Conservation (phyloP, 2,113 vertebrate species). For the Phalacrocorax carbo region DNA sequence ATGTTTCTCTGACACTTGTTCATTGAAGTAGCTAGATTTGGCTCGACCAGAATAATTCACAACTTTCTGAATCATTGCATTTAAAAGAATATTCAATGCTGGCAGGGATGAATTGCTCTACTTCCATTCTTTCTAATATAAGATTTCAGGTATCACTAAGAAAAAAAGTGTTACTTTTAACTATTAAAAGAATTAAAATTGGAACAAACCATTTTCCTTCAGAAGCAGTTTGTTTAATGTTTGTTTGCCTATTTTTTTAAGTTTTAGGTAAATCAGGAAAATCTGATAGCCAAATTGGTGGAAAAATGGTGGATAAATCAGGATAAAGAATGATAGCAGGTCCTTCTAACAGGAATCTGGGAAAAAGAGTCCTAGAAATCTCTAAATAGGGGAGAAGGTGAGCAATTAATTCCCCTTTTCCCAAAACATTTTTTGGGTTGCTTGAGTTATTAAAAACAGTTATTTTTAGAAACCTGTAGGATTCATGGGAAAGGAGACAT, state of each 20-base stretch:
- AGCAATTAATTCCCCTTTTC: conserved; percentile 54
- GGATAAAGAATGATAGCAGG: not conserved
- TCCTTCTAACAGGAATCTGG: not conserved
- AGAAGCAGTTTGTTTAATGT: not conserved
- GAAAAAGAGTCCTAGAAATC: not conserved
- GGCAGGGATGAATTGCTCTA: not conserved
- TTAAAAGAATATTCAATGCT: not conserved
- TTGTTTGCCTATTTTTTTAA: not conserved
- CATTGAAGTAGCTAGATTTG: not conserved
- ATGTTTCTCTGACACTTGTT: not conserved
- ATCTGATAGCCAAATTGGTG: not conserved
- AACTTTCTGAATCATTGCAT: not conserved
- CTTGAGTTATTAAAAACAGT: conserved; percentile 39
- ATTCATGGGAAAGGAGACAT: conserved; percentile 26
- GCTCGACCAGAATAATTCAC: not conserved
- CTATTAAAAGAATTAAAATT: not conserved
- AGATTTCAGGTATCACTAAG: not conserved
- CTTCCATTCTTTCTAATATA: not conserved
- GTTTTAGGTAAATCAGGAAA: not conserved
- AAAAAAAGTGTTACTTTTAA: not conserved
- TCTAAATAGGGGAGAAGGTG: not conserved
- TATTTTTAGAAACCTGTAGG: conserved; percentile 45
- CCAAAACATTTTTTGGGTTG: conserved; percentile 13
- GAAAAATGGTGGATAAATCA: not conserved
- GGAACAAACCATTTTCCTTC: not conserved